These are phyloP conservation scores for Nothoprocta perdicaria DNA, from an alignment of 2,113 vertebrate genomes.

Conservation along the genomic window DNA sequence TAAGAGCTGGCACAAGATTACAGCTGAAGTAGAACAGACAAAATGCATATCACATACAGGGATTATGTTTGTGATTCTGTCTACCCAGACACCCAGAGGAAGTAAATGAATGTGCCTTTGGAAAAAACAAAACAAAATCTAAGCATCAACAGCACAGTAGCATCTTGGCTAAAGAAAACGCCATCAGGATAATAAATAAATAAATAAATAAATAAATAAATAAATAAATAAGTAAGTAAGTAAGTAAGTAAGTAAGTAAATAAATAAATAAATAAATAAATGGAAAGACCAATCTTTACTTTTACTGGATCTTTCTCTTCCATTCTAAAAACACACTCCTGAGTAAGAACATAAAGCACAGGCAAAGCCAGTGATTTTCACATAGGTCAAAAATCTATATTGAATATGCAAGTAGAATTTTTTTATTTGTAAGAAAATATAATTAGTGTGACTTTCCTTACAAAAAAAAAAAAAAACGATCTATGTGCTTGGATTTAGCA, in stretches of 20 bases:
- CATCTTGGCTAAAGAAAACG: background rate
- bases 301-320: background rate
- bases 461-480: background rate
- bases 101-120: background rate
- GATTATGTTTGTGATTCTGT: background rate
- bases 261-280: background rate
- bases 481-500: background rate
- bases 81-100: background rate
- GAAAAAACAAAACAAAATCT: background rate
- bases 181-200: background rate
- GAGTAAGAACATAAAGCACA: background rate
- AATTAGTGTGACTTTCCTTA: background rate
- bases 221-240: no score
- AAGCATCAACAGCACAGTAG: background rate
- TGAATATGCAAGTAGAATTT: background rate
- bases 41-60: background rate
- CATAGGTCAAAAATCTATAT: background rate
- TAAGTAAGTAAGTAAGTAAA: no score
- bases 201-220: background rate
- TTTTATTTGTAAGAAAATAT: background rate
- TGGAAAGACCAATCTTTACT: no score
- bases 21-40: background rate
- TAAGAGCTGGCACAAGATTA: background rate
- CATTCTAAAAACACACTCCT: background rate
- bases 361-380: background rate